Percentiles rank a stretch among this genome's conserved stretches.
Evolutionary conservation across 2,888 invertebrate genomes (phyloP).

Genomic region (Dasysyrphus albostriatus): DNA sequence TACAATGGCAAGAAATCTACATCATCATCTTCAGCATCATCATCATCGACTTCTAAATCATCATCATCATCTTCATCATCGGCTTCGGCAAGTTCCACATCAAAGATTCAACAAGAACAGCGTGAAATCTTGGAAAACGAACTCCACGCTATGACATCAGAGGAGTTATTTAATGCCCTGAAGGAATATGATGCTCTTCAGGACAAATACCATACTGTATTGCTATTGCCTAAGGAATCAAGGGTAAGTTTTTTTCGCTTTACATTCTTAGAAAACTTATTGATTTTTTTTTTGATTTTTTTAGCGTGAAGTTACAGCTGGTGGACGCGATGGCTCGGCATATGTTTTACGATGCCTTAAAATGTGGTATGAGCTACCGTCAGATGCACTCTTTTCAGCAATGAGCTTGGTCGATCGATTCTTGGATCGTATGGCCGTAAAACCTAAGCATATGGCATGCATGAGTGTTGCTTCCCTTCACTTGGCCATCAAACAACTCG

Average conservation of each 20-base stretch:
- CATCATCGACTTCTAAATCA: constrained; percentile 47
- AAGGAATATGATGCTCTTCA: constrained; percentile 89
- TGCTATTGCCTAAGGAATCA: constrained; percentile 87
- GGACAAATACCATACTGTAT: constrained; percentile 88
- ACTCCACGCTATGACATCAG: constrained; percentile 80
- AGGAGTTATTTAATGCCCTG: constrained; percentile 85
- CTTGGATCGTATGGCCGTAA: constrained; percentile 92
- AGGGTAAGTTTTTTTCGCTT: constrained; percentile 84
- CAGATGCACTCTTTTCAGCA: constrained; percentile 91
- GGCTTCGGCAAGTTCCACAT: constrained; percentile 53
- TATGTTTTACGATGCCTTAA: constrained; percentile 92
- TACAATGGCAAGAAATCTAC: constrained; percentile 77
- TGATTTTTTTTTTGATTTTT: constrained; percentile 19
- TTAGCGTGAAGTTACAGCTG: constrained; percentile 89
- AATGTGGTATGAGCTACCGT: constrained; percentile 93
- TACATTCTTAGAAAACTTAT: background rate
- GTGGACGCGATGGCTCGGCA: constrained; percentile 91
- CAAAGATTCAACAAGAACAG: constrained; percentile 74
- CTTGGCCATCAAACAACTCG: constrained; percentile 89
- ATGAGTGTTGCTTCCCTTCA: constrained; percentile 94
- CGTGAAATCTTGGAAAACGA: constrained; percentile 79
- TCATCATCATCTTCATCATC: constrained; percentile 52
- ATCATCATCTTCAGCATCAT: constrained; percentile 69
- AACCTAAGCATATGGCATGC: constrained; percentile 93
- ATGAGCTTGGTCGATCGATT: constrained; percentile 92